A percentile compares a stretch with the other conserved stretches of the same genome.
phyloP scores from a whole-genome alignment of 2,113 vertebrate genomes.

The Girardinichthys multiradiatus region DNA sequence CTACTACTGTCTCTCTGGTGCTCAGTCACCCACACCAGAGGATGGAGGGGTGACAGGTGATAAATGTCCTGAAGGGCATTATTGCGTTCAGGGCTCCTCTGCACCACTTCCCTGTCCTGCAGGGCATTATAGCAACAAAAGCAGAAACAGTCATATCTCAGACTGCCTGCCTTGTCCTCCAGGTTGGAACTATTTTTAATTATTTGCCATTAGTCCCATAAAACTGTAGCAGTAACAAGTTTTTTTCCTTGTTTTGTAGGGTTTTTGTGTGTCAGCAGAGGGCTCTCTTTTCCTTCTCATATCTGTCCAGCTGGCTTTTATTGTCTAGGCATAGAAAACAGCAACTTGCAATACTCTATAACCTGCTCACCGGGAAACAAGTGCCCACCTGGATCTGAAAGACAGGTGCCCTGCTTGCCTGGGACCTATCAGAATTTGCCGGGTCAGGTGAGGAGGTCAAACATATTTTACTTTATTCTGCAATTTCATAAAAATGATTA shows the following conservation, averaged over 20 bases:
- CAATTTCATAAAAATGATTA: not conserved
- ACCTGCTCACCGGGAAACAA: slow-evolving; percentile 84
- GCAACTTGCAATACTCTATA: slow-evolving; percentile 53
- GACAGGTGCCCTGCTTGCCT: slow-evolving; percentile 78
- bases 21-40: slow-evolving; percentile 72
- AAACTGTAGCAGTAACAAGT: not conserved
- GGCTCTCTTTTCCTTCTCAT: slow-evolving; percentile 79
- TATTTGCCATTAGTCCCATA: not conserved
- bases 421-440: slow-evolving; percentile 86
- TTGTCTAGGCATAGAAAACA: slow-evolving; percentile 68
- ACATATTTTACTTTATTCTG: not conserved
- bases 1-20: slow-evolving; percentile 81
- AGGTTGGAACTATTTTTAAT: slow-evolving; percentile 71
- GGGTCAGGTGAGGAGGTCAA: slow-evolving; percentile 75
- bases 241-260: slow-evolving; percentile 64
- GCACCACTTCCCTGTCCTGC: slow-evolving; percentile 79
- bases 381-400: slow-evolving; percentile 85
- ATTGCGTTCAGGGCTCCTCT: slow-evolving; percentile 82
- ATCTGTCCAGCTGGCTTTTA: slow-evolving; percentile 77
- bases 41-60: slow-evolving; percentile 78
- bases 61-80: slow-evolving; percentile 82
- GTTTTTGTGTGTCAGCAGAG: slow-evolving; percentile 78
- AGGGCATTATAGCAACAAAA: slow-evolving; percentile 82
- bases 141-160: slow-evolving; percentile 71
- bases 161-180: slow-evolving; percentile 83